Percentiles rank a stretch among this genome's conserved stretches.
Evolutionary conservation across 35 echinoderm and acorn worm species (phyloP).

Genomic region (Apostichopus californicus): DNA sequence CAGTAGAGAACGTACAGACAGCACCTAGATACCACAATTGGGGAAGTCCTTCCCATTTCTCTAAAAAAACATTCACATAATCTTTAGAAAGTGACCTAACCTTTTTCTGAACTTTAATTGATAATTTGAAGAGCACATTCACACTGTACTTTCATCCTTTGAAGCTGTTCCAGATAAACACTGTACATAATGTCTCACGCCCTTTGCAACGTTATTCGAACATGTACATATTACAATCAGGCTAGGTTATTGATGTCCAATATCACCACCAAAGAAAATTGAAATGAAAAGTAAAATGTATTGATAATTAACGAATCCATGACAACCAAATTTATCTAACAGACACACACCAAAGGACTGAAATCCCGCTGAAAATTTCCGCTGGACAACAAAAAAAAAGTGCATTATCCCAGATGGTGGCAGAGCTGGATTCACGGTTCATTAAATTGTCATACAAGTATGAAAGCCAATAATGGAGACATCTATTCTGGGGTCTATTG

Average conservation of each 20-base stretch:
- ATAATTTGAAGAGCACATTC: neutral
- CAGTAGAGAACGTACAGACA: no score
- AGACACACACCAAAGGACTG: neutral
- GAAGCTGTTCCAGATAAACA: neutral
- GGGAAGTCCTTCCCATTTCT: no score
- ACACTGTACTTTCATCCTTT: slow-evolving; percentile 1
- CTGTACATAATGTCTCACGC: neutral
- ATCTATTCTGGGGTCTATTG: slow-evolving; percentile 3
- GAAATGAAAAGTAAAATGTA: neutral
- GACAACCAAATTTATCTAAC: slow-evolving; percentile 25
- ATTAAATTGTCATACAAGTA: slow-evolving; percentile 5
- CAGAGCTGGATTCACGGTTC: slow-evolving; percentile 21
- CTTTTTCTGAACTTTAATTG: neutral
- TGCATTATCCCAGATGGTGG: neutral
- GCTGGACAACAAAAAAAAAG: slow-evolving; percentile 22
- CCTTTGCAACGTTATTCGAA: slow-evolving; percentile 2
- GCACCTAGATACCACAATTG: no score
- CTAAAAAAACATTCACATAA: no score
- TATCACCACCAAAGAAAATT: neutral
- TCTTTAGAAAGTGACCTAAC: no score
- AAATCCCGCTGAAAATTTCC: neutral
- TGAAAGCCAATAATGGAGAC: slow-evolving; percentile 30
- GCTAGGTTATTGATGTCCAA: slow-evolving; percentile 2
- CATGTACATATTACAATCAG: neutral
- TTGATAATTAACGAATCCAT: neutral